These are phyloP conservation scores for Rhamphomyia laevipes DNA, from an alignment of 2,888 invertebrate species.

Conservation along the genomic window DNA sequence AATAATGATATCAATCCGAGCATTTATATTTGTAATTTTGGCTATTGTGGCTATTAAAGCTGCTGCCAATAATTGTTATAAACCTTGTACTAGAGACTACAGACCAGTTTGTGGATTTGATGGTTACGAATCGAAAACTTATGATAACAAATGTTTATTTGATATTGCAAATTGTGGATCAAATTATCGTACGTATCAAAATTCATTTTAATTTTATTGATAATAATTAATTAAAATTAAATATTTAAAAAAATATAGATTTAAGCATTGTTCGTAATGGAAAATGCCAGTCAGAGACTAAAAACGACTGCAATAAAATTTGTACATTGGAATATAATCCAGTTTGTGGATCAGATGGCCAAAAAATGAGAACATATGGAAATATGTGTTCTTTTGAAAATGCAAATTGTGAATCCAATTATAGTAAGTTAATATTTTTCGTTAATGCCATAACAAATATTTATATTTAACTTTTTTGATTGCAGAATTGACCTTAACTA, in stretches of 20 bases:
- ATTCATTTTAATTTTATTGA: too few species aligned
- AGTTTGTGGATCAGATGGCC: neutral
- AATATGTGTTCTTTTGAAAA: neutral
- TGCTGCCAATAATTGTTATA: neutral
- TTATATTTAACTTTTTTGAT: neutral
- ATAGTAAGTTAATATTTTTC: neutral
- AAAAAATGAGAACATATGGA: neutral
- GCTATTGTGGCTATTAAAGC: too few species aligned
- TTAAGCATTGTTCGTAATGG: too few species aligned
- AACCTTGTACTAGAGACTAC: constrained; percentile 4
- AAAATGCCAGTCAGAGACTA: too few species aligned
- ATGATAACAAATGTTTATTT: neutral
- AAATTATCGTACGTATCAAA: too few species aligned
- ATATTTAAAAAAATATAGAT: too few species aligned
- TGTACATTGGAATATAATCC: neutral
- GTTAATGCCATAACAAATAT: neutral
- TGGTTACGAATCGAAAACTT: neutral
- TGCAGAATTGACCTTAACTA: neutral
- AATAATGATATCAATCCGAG: too few species aligned
- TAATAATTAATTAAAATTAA: too few species aligned
- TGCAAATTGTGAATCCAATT: neutral
- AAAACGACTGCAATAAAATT: neutral
- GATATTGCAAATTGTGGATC: neutral
- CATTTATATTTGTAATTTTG: neutral
- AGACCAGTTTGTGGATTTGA: constrained; percentile 8